These are phyloP conservation scores for Zonotrichia albicollis DNA, from an alignment of 2,797 vertebrate species.

Conservation along the genomic window DNA sequence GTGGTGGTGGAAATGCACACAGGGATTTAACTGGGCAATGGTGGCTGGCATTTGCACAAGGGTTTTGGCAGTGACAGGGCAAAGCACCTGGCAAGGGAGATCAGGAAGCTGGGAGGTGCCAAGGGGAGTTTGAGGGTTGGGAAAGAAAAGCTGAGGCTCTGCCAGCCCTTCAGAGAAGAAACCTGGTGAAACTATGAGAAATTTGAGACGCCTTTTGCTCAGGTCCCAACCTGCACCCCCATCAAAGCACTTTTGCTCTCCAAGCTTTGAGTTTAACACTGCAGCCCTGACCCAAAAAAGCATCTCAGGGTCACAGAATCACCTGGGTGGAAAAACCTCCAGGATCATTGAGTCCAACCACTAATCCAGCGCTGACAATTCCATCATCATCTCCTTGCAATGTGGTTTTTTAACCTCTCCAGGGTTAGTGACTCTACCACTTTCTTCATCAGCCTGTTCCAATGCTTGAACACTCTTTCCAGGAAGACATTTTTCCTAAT, in stretches of 20 bases:
- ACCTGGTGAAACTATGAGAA: neutral
- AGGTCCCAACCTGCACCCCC: neutral
- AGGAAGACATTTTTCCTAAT: neutral
- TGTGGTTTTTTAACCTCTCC: neutral
- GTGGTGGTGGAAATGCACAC: accelerated
- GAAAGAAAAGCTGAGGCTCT: neutral
- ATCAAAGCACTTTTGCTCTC: neutral
- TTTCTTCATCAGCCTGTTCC: neutral
- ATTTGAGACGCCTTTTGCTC: neutral
- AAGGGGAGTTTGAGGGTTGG: neutral
- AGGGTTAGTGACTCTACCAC: neutral
- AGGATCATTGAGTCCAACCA: neutral
- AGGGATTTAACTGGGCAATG: neutral
- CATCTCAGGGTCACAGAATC: neutral
- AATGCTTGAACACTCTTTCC: neutral
- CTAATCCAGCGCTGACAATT: neutral
- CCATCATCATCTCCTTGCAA: neutral
- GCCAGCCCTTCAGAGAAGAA: neutral
- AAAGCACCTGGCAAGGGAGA: neutral
- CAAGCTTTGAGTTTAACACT: neutral
- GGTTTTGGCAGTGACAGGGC: neutral
- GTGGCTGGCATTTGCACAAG: neutral
- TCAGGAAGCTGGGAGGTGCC: neutral
- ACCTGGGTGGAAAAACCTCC: neutral
- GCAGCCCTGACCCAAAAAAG: neutral